A percentile compares a stretch with the other conserved stretches of the same genome.
Conservation (phyloP, 2,797 vertebrate genomes). For the Scomberomorus guttatus region DNA sequence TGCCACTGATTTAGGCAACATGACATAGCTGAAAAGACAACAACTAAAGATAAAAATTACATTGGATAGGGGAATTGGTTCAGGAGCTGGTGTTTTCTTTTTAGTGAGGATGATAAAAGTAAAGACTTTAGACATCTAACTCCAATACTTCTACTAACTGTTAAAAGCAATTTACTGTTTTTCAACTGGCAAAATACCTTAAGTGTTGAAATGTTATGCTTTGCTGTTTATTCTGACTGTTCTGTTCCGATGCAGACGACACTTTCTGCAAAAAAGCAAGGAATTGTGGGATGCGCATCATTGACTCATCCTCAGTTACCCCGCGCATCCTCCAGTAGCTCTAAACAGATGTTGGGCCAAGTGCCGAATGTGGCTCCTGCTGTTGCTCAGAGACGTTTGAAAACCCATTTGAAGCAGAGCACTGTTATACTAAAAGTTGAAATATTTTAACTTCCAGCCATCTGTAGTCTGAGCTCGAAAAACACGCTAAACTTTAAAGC, state of each 20-base stretch:
- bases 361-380: conserved; percentile 26
- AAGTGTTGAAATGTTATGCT: not conserved
- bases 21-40: conserved; percentile 7
- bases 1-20: not conserved
- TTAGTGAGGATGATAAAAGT: not conserved
- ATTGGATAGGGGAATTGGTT: not conserved
- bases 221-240: not conserved
- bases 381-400: conserved; percentile 40
- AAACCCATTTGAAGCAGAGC: conserved; percentile 40
- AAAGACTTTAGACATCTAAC: not conserved
- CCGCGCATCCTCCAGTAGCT: conserved; percentile 11
- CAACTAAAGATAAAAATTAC: not conserved
- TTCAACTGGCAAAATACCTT: not conserved
- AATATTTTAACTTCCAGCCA: conserved; percentile 46
- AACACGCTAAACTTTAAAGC: conserved; percentile 37
- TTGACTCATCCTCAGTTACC: conserved; percentile 25
- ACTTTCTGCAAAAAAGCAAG: not conserved
- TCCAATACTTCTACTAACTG: not conserved
- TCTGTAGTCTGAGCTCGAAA: conserved; percentile 34
- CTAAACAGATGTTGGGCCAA: conserved; percentile 45
- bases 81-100: too few species aligned
- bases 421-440: conserved; percentile 40
- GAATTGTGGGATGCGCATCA: conserved; percentile 5
- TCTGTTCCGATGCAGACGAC: not conserved
- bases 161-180: not conserved